These are phyloP conservation scores for Onthophagus sagittarius DNA, from an alignment of 2,888 invertebrate genomes.

Conservation along the genomic window DNA sequence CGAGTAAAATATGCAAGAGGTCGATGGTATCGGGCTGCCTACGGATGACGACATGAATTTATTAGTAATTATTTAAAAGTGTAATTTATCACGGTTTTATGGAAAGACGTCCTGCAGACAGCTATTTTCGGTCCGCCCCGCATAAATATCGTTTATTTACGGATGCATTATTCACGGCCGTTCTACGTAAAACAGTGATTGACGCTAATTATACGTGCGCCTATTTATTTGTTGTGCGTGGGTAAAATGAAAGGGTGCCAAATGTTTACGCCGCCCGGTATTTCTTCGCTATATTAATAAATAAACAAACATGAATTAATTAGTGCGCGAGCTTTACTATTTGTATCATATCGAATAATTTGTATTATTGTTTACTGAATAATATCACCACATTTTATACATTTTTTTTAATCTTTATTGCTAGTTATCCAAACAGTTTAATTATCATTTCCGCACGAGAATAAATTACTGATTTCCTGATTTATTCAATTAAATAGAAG, in stretches of 20 bases:
- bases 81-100: constrained; percentile 9
- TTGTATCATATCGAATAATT: not conserved
- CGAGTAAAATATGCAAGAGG: not conserved
- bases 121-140: constrained; percentile 7
- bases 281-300: not conserved
- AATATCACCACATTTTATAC: not conserved
- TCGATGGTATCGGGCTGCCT: not conserved
- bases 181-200: constrained; percentile 1
- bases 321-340: not conserved
- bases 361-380: not conserved
- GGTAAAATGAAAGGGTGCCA: not conserved
- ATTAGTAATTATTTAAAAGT: constrained; percentile 10
- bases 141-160: constrained; percentile 8
- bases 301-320: not conserved
- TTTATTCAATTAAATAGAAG: not conserved
- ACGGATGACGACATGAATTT: constrained; percentile 9
- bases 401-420: not conserved
- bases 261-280: not conserved
- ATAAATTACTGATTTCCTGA: not conserved
- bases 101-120: constrained; percentile 4
- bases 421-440: not conserved
- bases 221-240: not conserved
- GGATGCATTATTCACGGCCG: constrained; percentile 4
- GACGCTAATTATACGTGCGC: constrained; percentile 2
- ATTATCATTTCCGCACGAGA: not conserved